A percentile compares a stretch with the other conserved stretches of the same genome.
Conservation (phyloP, 2,113 vertebrate genomes). For the Alligator mississippiensis region DNA sequence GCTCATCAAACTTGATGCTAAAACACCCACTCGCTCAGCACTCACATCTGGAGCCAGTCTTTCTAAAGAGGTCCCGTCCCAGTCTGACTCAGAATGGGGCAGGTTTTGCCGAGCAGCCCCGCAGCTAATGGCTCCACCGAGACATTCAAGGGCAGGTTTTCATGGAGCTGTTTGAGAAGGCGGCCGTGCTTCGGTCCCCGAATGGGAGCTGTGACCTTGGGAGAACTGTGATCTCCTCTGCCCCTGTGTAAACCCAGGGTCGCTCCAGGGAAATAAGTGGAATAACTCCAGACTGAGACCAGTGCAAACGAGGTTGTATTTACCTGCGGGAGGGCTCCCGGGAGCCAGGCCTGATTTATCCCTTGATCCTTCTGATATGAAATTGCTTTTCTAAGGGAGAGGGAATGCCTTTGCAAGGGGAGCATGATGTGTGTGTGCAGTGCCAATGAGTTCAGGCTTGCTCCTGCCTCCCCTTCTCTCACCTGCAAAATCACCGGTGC, state of each 20-base stretch:
- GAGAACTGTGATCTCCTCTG: fast-evolving
- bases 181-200: neutral
- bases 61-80: neutral
- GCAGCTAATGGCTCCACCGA: neutral
- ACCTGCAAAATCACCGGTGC: neutral
- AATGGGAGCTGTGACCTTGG: neutral
- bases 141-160: neutral
- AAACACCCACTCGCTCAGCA: neutral
- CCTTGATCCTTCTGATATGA: neutral
- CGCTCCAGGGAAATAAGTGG: neutral
- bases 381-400: neutral
- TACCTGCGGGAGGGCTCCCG: neutral
- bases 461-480: neutral
- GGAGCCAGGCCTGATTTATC: neutral
- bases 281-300: neutral
- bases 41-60: neutral
- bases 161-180: neutral
- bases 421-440: neutral
- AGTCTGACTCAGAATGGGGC: neutral
- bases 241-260: neutral
- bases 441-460: neutral
- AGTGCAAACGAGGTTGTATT: no score
- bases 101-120: neutral
- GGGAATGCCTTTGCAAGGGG: neutral
- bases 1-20: neutral